Evolutionary conservation across 37 sponge, comb jelly and placozoan species (phyloP).

Genomic region (Mnemiopsis leidyi): DNA sequence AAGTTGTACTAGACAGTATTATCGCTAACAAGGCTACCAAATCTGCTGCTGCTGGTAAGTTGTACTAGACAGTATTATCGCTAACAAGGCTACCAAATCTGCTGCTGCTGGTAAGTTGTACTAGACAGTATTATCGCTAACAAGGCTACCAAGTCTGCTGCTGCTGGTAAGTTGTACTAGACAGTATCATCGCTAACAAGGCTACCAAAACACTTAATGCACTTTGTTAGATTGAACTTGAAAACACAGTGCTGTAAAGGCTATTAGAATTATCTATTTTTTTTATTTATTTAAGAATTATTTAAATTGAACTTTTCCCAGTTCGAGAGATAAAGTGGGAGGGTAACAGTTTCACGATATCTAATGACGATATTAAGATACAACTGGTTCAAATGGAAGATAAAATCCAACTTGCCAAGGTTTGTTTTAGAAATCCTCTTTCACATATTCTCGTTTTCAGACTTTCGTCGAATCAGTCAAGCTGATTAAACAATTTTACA

Average conservation of each 20-base stretch:
- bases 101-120: constrained; percentile 3
- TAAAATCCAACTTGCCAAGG: constrained; percentile 54
- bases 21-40: constrained; percentile 39
- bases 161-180: constrained; percentile 45
- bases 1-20: constrained; percentile 39
- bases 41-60: constrained; percentile 9
- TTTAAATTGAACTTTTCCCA: not conserved
- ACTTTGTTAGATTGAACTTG: no score
- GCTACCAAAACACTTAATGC: no score
- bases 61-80: constrained; percentile 55
- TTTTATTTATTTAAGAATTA: not conserved
- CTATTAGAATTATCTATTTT: not conserved
- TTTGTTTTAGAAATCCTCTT: no score
- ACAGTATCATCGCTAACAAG: constrained; percentile 17
- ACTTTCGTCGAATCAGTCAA: no score
- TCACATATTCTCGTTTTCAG: no score
- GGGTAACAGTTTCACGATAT: constrained; percentile 44
- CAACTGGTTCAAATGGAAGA: constrained; percentile 37
- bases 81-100: not conserved
- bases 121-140: constrained; percentile 61
- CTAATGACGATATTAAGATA: constrained; percentile 50
- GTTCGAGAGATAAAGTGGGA: constrained; percentile 47
- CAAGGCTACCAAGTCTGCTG: not conserved
- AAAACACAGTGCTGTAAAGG: no score
- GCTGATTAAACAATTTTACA: no score